These are phyloP conservation scores for Caenorhabditis uteleia DNA, from an alignment of 2,888 invertebrate species.

Conservation along the genomic window DNA sequence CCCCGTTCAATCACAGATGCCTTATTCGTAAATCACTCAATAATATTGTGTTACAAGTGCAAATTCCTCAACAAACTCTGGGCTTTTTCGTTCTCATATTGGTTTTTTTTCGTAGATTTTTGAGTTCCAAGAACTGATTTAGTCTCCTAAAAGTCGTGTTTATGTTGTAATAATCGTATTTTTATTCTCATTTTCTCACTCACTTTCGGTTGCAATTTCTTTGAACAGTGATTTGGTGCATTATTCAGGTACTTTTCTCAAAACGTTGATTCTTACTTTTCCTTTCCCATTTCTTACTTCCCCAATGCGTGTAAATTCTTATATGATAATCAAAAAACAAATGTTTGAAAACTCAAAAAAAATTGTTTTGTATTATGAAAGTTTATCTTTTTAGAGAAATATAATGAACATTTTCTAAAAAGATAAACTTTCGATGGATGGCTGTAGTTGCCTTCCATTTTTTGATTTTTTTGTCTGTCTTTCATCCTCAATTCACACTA, in stretches of 20 bases:
- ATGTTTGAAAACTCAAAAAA: not conserved
- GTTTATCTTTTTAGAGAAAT: not conserved
- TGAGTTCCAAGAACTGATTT: too few relatives aligned
- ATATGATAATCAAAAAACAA: not conserved
- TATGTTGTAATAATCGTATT: too few relatives aligned
- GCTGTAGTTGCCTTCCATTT: too few relatives aligned
- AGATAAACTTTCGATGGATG: too few relatives aligned
- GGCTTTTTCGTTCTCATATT: not conserved
- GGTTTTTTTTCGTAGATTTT: not conserved
- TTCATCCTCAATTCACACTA: not conserved
- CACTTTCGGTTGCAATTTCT: conserved; percentile 9
- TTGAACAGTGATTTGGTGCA: conserved; percentile 9
- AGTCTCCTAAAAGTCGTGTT: too few relatives aligned
- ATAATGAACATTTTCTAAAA: too few relatives aligned
- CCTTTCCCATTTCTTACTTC: not conserved
- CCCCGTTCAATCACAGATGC: too few relatives aligned
- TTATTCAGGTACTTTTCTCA: conserved; percentile 3
- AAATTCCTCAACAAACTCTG: too few relatives aligned
- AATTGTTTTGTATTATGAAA: too few relatives aligned
- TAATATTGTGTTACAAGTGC: not conserved
- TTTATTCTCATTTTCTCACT: not conserved
- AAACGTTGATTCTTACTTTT: not conserved
- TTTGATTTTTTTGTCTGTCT: not conserved
- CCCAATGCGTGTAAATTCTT: not conserved
- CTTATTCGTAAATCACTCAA: not conserved